Conservation (phyloP, 1,140 invertebrate species). For the Heliconius hewitsoni region DNA sequence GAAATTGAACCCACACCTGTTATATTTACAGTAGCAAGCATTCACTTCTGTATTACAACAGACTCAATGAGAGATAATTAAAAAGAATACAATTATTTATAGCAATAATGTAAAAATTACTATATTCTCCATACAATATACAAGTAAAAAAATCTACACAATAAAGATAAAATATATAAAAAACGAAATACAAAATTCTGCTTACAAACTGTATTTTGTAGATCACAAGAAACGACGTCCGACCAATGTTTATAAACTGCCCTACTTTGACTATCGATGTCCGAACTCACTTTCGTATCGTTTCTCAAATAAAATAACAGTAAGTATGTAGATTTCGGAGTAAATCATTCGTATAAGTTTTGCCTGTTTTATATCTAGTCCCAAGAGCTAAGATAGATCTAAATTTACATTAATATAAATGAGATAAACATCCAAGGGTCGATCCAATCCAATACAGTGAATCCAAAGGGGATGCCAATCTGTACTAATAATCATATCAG, state of each 20-base stretch:
- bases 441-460: too few relatives aligned
- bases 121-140: not conserved
- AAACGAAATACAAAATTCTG: not conserved
- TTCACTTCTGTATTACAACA: too few relatives aligned
- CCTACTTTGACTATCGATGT: constrained; percentile 8
- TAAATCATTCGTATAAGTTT: not conserved
- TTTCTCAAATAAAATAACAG: not conserved
- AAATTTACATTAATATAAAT: too few relatives aligned
- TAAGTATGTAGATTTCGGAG: not conserved
- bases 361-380: not conserved
- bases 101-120: too few relatives aligned
- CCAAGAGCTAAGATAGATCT: not conserved
- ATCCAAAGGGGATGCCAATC: too few relatives aligned
- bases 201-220: not conserved
- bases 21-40: too few relatives aligned
- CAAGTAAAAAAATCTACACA: not conserved
- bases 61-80: too few relatives aligned
- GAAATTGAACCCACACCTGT: too few relatives aligned
- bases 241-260: constrained; percentile 11
- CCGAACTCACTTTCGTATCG: constrained; percentile 5
- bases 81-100: too few relatives aligned
- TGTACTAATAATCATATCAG: too few relatives aligned
- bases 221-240: not conserved
- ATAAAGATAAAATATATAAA: constrained; percentile 1
- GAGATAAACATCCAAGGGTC: too few relatives aligned